Evolutionary conservation across 2,888 invertebrate species (phyloP), one percentile per base, ranked within the genome.

Genomic region (Drosophila fungiperda): DNA sequence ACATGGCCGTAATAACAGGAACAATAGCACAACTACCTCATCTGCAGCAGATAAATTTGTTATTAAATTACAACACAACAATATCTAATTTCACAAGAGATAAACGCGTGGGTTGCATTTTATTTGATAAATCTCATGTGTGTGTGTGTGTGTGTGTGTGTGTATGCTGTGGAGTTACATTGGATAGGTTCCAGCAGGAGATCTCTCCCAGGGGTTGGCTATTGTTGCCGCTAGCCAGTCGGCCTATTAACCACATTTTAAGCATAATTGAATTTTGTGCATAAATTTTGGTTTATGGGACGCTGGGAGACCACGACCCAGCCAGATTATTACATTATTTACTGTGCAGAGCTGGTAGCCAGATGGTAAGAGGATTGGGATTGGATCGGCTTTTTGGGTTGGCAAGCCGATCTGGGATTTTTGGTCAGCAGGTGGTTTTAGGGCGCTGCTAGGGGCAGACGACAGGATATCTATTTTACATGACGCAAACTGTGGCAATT

Each of bases 191-290:
- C 64, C 55, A 68, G 49, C 62, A 58, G 68, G 69, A 73, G 68
- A 66, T 64, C 42, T 52, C 50, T 55, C 69, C 84, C 75, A 68
- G 48, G 62, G 68, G 66, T 38, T 33, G 52, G 33, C 73, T 68
- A 77, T 87, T 84, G 87, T 89, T 79, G 77, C 61, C 70, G 54
- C 69, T 54, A 73, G 55, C 68, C 82, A 74, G 85, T 65, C 85
- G 82, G 89, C 86, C 86, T 87, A 89, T 87, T 87, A 87, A 87
- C 86, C 86, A 87, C 86, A 87, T 87, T 87, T 87, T 87, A 87
- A 89, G 86, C 86, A 87, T 87, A 87, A 87, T 87, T 87, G 86
- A 87, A 87, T 87, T 87, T 87, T 76, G 82, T 89, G 86, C 86
- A 87, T 87, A 87, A 87, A 87, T 87, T 89, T 89, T 77, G 78